phyloP scores from a whole-genome alignment of 2,113 vertebrate genomes.

The Rissa tridactyla region DNA sequence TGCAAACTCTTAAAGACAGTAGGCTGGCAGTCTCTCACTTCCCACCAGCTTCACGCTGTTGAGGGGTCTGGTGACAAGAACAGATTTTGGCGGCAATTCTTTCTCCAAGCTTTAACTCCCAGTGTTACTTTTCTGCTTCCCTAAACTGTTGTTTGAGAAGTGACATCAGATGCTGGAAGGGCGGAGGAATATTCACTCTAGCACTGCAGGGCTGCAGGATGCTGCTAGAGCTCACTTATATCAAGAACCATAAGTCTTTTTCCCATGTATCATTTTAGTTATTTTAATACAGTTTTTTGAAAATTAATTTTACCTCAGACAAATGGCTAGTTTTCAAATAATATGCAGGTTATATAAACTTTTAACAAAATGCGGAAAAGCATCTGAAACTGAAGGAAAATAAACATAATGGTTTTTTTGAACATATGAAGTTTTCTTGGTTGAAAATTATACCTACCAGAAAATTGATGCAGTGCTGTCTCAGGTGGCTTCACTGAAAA shows the following conservation, averaged over 20 bases:
- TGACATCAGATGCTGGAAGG: not conserved
- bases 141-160: not conserved
- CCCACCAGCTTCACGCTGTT: not conserved
- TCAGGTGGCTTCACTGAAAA: not conserved
- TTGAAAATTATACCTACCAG: not conserved
- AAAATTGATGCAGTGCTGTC: not conserved
- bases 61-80: not conserved
- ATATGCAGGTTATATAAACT: not conserved
- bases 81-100: not conserved
- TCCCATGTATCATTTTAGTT: not conserved
- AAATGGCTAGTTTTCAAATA: not conserved
- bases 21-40: conserved; percentile 44
- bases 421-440: not conserved
- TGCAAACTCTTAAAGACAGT: not conserved
- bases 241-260: not conserved
- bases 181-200: not conserved
- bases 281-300: not conserved
- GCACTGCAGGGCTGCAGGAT: not conserved
- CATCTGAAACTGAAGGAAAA: not conserved
- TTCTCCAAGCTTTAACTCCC: not conserved
- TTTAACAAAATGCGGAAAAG: not conserved
- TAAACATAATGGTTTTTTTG: not conserved
- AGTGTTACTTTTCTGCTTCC: not conserved
- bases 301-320: not conserved
- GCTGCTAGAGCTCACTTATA: not conserved